A percentile compares a stretch with the other conserved stretches of the same genome.
Conservation (phyloP, 37 sponge, comb jelly and placozoan species). For the Agelas oroides region DNA sequence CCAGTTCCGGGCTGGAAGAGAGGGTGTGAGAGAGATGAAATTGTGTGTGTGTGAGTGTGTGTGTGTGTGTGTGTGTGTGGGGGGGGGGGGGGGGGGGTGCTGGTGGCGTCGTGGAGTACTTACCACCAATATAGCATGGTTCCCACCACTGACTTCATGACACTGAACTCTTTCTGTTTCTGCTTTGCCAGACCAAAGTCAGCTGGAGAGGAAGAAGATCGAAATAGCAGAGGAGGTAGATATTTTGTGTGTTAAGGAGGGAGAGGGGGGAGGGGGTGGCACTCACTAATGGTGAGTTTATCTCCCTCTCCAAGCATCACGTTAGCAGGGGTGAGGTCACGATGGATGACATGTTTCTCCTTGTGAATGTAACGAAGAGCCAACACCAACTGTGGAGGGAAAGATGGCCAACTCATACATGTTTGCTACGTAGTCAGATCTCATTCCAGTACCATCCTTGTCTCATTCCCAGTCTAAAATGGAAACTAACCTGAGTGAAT, state of each 20-base stretch:
- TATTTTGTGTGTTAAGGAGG: neutral
- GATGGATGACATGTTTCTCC: conserved; percentile 83
- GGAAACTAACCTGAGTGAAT: conserved; percentile 74
- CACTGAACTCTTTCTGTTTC: conserved; percentile 82
- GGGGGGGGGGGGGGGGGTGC: neutral
- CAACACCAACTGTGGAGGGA: conserved; percentile 63
- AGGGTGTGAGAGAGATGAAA: too few species aligned
- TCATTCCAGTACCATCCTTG: too few species aligned
- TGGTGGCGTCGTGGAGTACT: conserved; percentile 8
- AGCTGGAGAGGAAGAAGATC: conserved; percentile 38
- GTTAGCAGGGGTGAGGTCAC: conserved; percentile 90
- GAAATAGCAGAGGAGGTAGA: neutral
- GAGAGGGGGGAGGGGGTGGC: neutral
- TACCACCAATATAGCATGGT: conserved; percentile 92
- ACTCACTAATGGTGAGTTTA: conserved; percentile 90
- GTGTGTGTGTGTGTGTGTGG: neutral
- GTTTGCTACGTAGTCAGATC: too few species aligned
- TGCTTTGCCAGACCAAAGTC: conserved; percentile 95
- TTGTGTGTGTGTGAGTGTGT: neutral
- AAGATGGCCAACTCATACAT: neutral
- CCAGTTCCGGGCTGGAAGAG: conserved; percentile 74
- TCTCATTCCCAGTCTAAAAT: too few species aligned
- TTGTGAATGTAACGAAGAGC: conserved; percentile 93
- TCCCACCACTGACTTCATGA: conserved; percentile 88
- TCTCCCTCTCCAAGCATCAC: conserved; percentile 89